A percentile compares a stretch with the other conserved stretches of the same genome.
phyloP scores from a whole-genome alignment of 1,140 invertebrate species.

The Caenorhabditis brenneri region DNA sequence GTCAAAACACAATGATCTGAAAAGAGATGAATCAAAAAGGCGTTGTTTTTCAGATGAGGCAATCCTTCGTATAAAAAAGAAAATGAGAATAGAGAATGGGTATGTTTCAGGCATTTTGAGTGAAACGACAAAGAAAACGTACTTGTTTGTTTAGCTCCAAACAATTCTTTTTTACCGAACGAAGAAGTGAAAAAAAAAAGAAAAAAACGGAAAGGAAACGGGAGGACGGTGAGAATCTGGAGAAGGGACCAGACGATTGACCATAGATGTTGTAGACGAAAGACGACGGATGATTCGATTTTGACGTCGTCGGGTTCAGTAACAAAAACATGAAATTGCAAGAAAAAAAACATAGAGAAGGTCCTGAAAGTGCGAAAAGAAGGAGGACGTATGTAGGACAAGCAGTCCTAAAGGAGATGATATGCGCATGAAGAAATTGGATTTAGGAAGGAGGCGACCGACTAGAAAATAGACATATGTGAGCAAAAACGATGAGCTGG shows the following conservation, averaged over 20 bases:
- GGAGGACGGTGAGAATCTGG: slow-evolving; percentile 31
- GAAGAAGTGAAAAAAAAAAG: not conserved
- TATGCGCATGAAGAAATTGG: slow-evolving; percentile 41
- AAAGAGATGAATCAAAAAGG: not conserved
- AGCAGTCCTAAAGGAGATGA: not conserved
- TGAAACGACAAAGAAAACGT: slow-evolving; percentile 28
- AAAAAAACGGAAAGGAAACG: not conserved
- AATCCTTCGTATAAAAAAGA: not conserved
- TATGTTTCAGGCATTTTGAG: slow-evolving; percentile 21
- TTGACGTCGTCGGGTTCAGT: slow-evolving; percentile 33
- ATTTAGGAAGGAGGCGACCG: slow-evolving; percentile 16
- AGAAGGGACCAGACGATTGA: not conserved
- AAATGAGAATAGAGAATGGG: slow-evolving; percentile 1
- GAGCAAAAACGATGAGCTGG: not conserved
- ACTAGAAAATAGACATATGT: slow-evolving; percentile 31
- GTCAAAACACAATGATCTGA: not conserved
- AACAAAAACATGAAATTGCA: not conserved
- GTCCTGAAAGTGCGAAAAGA: slow-evolving; percentile 24
- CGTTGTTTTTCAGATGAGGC: not conserved
- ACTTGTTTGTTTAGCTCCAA: slow-evolving; percentile 22
- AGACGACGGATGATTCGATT: slow-evolving; percentile 11
- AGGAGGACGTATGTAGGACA: not conserved
- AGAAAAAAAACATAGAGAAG: not conserved
- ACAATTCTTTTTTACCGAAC: not conserved
- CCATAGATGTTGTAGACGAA: not conserved